These are phyloP conservation scores for Gandaritis pyraliata DNA, from an alignment of 2,888 invertebrate species.

Conservation along the genomic window DNA sequence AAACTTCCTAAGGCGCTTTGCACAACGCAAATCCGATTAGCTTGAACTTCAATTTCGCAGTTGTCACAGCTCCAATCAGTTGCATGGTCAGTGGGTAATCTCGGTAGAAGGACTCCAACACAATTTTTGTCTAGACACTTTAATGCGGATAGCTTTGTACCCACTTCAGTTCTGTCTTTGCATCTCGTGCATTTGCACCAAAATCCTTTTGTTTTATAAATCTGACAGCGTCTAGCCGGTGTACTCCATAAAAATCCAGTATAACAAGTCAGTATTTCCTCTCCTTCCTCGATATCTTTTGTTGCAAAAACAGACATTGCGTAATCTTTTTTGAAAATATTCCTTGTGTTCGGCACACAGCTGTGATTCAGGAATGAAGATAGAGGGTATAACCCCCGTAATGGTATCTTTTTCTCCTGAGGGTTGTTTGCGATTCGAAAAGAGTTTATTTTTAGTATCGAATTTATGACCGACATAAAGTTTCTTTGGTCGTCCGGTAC, in stretches of 20 bases:
- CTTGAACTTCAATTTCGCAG: constrained; percentile 68
- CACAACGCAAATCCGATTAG: constrained; percentile 72
- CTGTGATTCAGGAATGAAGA: constrained; percentile 88
- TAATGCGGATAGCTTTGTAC: constrained; percentile 81
- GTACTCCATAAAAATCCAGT: constrained; percentile 88
- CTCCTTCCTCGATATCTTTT: constrained; percentile 80
- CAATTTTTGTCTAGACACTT: constrained; percentile 81
- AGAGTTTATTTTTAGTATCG: constrained; percentile 86
- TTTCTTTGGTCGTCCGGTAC: constrained; percentile 79
- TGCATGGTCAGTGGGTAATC: constrained; percentile 70
- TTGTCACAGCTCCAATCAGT: constrained; percentile 84
- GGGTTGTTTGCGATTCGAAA: constrained; percentile 81
- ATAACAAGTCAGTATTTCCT: constrained; percentile 87
- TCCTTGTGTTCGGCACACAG: constrained; percentile 87
- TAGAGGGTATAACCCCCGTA: constrained; percentile 87
- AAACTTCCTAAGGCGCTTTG: constrained; percentile 82
- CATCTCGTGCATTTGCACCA: constrained; percentile 87
- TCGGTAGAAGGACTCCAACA: constrained; percentile 81
- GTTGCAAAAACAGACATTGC: constrained; percentile 85
- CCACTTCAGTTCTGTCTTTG: constrained; percentile 85
- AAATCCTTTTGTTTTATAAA: constrained; percentile 87
- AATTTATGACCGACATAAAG: constrained; percentile 80
- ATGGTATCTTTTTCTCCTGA: constrained; percentile 62
- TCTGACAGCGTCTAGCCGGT: constrained; percentile 83
- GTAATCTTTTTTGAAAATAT: constrained; percentile 82